These are phyloP conservation scores for Nannoperca australis DNA, from an alignment of 2,797 vertebrate species.

Conservation along the genomic window DNA sequence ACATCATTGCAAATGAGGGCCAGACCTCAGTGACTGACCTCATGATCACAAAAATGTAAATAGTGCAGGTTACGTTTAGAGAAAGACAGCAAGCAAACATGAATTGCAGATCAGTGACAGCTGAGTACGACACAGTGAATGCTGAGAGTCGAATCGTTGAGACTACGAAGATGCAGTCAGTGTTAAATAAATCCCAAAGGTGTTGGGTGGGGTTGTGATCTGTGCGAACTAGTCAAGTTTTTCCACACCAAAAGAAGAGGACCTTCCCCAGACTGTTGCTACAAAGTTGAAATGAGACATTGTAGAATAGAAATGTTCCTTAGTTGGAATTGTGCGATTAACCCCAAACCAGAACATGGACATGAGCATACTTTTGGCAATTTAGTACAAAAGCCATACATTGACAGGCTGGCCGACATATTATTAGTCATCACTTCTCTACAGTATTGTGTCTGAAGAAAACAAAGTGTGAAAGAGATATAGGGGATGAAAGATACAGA, in stretches of 20 bases:
- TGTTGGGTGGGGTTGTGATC: background rate
- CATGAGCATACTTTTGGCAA: background rate
- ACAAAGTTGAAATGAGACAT: background rate
- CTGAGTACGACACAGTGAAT: too few species aligned
- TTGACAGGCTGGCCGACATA: background rate
- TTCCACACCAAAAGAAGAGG: background rate
- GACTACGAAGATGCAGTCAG: background rate
- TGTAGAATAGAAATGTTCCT: background rate
- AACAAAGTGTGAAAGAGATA: constrained; percentile 24
- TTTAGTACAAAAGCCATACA: background rate
- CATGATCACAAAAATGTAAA: too few species aligned
- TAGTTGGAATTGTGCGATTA: background rate
- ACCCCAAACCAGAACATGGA: background rate
- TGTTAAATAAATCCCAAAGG: constrained; percentile 1
- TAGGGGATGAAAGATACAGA: constrained; percentile 17
- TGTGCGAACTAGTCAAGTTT: background rate
- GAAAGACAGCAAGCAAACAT: too few species aligned
- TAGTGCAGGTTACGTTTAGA: too few species aligned
- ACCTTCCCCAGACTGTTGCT: background rate
- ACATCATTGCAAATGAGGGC: too few species aligned
- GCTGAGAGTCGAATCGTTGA: too few species aligned
- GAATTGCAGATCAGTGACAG: too few species aligned
- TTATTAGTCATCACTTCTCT: background rate
- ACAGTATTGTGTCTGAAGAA: constrained; percentile 4
- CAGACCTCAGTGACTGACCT: too few species aligned